Evolutionary conservation across 2,888 invertebrate genomes (phyloP).

Genomic region (Parthenolecanium corni): DNA sequence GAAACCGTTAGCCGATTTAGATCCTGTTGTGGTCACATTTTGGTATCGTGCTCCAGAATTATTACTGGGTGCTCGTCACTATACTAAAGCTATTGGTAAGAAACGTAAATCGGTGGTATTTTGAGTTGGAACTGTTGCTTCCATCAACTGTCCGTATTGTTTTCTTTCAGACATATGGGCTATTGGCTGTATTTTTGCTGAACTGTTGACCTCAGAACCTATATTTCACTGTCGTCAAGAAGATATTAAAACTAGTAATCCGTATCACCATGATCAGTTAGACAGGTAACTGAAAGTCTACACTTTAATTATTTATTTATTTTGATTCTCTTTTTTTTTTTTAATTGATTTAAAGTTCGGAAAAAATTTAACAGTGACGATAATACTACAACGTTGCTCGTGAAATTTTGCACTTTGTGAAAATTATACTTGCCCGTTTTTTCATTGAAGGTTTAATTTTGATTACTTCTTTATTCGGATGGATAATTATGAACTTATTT

Average conservation of each 20-base stretch:
- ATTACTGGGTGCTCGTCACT: constrained; percentile 86
- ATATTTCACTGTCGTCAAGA: constrained; percentile 99
- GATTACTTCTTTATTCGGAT: not conserved
- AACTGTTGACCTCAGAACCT: constrained; percentile 92
- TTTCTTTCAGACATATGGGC: constrained; percentile 81
- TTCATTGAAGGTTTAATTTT: not conserved
- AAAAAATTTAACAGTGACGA: too few relatives aligned
- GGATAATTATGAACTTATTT: constrained; percentile 2
- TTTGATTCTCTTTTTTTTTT: constrained; percentile 1
- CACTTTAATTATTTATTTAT: not conserved
- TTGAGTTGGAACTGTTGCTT: not conserved
- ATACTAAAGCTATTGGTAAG: constrained; percentile 90
- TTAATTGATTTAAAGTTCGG: constrained; percentile 5
- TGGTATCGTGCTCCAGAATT: constrained; percentile 98
- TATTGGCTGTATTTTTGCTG: constrained; percentile 98
- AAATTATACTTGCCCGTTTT: too few relatives aligned
- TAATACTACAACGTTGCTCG: too few relatives aligned
- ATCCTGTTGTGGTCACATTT: constrained; percentile 98
- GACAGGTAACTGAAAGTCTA: constrained; percentile 46
- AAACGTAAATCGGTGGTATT: not conserved
- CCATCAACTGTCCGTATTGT: not conserved
- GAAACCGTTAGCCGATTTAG: constrained; percentile 92
- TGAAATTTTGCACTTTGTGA: too few relatives aligned
- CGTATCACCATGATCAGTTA: constrained; percentile 96
- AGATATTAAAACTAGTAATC: constrained; percentile 98